Percentiles rank a stretch among this genome's conserved stretches.
Conservation (phyloP, 2,888 invertebrate genomes). For the Hermodice carunculata region DNA sequence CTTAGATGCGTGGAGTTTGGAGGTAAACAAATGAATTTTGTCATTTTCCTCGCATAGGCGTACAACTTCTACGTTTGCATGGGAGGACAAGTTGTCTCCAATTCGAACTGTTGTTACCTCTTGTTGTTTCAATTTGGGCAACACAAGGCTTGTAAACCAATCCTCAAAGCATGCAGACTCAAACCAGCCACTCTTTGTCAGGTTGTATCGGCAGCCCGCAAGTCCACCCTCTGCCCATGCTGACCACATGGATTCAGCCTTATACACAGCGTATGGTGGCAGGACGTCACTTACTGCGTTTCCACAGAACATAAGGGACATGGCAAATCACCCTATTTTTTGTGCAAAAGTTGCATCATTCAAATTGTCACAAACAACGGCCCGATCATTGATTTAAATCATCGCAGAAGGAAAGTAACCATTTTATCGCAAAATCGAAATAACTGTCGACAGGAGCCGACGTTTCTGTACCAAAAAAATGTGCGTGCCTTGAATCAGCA, state of each 20-base stretch:
- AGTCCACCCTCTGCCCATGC: conserved; percentile 69
- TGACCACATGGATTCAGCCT: conserved; percentile 59
- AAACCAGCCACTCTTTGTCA: conserved; percentile 64
- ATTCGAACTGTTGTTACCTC: conserved; percentile 23
- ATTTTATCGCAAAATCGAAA: too few relatives aligned
- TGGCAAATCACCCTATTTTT: too few relatives aligned
- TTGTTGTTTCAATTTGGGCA: conserved; percentile 47
- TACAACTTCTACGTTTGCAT: conserved; percentile 54
- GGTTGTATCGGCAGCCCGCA: conserved; percentile 61
- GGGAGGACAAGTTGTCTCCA: conserved; percentile 36
- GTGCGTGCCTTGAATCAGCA: too few relatives aligned
- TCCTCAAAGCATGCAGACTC: conserved; percentile 51
- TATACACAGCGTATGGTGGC: neutral
- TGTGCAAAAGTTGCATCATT: too few relatives aligned
- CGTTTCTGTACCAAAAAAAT: too few relatives aligned
- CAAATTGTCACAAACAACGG: too few relatives aligned
- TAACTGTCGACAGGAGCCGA: too few relatives aligned
- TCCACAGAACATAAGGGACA: neutral
- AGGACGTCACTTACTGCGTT: neutral
- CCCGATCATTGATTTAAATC: too few relatives aligned
- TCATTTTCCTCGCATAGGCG: conserved; percentile 57
- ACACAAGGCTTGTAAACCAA: conserved; percentile 52
- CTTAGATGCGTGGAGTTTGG: conserved; percentile 42
- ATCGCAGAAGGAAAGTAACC: too few relatives aligned
- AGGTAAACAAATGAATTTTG: conserved; percentile 56